These are phyloP conservation scores for Stigmatopora argus DNA, from an alignment of 2,113 vertebrate genomes.

Conservation along the genomic window DNA sequence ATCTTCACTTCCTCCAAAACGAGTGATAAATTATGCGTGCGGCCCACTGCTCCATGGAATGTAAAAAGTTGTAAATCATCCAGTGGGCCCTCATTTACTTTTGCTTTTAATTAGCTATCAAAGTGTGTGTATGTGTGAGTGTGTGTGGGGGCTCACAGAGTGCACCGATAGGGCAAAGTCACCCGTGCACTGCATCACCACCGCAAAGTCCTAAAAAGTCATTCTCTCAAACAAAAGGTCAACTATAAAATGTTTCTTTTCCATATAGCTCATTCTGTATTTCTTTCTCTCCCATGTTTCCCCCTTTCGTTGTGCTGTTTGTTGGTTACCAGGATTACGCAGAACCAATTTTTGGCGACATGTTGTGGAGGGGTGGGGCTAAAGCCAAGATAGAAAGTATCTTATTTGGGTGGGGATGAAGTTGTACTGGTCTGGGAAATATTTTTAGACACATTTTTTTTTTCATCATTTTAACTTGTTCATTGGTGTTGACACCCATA, in stretches of 20 bases:
- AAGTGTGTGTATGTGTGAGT: constrained; percentile 4
- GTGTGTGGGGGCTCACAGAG: constrained; percentile 38
- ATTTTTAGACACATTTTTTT: not conserved
- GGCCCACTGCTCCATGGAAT: constrained; percentile 48
- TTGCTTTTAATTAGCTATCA: constrained; percentile 55
- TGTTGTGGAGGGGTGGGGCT: not conserved
- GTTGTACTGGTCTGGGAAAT: not conserved
- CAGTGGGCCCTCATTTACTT: constrained; percentile 60
- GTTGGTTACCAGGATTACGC: not conserved
- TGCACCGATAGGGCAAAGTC: constrained; percentile 57
- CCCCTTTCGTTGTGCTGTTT: not conserved
- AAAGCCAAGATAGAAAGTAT: not conserved
- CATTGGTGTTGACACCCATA: too few relatives aligned
- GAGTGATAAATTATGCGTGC: constrained; percentile 55
- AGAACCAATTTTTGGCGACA: not conserved
- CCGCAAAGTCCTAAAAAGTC: constrained; percentile 50
- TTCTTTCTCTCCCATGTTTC: constrained; percentile 22
- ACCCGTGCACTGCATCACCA: constrained; percentile 31
- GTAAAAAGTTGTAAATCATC: constrained; percentile 61
- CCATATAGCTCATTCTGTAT: constrained; percentile 22
- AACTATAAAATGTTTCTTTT: constrained; percentile 12
- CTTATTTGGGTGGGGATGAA: not conserved
- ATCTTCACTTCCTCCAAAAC: constrained; percentile 49
- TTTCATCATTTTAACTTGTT: too few relatives aligned
- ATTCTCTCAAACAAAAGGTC: constrained; percentile 61